These are phyloP conservation scores for Acrobasis repandana DNA, from an alignment of 2,888 invertebrate genomes.

Conservation along the genomic window DNA sequence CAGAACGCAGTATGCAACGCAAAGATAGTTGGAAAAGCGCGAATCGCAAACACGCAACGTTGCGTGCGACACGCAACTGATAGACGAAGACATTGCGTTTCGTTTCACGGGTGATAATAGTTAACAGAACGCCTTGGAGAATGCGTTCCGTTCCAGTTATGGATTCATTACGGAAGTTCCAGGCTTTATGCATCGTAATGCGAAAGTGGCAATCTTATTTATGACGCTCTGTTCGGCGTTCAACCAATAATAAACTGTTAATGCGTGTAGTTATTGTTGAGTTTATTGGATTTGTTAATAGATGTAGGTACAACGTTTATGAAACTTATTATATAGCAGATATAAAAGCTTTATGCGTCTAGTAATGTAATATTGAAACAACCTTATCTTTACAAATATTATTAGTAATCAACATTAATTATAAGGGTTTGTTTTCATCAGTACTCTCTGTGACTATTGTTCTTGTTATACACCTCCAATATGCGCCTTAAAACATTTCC, in stretches of 20 bases:
- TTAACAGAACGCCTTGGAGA: constrained; percentile 42
- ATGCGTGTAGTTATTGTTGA: background rate
- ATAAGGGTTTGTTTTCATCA: too few species aligned
- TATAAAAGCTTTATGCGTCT: too few species aligned
- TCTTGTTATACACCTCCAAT: too few species aligned
- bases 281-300: too few species aligned
- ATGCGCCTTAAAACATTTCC: too few species aligned
- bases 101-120: constrained; percentile 43
- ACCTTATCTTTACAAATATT: too few species aligned
- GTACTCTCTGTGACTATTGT: too few species aligned
- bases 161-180: constrained; percentile 14
- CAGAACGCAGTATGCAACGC: too few species aligned
- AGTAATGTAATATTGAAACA: too few species aligned
- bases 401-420: too few species aligned
- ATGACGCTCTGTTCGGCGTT: constrained; percentile 1
- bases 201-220: constrained; percentile 14
- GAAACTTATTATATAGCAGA: too few species aligned
- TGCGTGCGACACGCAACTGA: constrained; percentile 62
- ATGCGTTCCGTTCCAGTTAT: constrained; percentile 42
- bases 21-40: constrained; percentile 28
- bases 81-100: constrained; percentile 34
- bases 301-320: too few species aligned
- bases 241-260: constrained; percentile 2
- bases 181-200: constrained; percentile 10
- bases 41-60: constrained; percentile 26